A percentile compares a stretch with the other conserved stretches of the same genome.
These are phyloP conservation scores for Garra rufa DNA, from an alignment of 2,113 vertebrate species.

Conservation along the genomic window DNA sequence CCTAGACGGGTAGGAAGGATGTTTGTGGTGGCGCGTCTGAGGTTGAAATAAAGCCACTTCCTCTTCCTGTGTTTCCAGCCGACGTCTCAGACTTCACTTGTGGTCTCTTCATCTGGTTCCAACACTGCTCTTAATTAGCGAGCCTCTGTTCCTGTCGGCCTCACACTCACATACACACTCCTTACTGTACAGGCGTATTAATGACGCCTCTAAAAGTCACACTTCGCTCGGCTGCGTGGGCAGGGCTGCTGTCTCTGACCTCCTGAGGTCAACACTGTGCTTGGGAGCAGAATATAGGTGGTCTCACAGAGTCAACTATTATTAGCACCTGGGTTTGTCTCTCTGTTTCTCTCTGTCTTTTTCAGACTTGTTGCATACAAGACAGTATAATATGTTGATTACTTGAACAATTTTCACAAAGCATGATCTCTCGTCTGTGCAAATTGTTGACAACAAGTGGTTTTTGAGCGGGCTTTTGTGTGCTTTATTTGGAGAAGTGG, in stretches of 20 bases:
- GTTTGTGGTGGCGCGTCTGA: conserved; percentile 73
- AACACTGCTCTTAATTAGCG: conserved; percentile 49
- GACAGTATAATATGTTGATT: background rate
- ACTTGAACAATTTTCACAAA: background rate
- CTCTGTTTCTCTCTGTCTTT: background rate
- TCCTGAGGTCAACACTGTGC: background rate
- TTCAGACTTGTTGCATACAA: background rate
- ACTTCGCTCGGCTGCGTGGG: conserved; percentile 33
- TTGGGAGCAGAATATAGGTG: background rate
- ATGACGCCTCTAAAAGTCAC: conserved; percentile 34
- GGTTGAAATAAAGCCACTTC: conserved; percentile 75
- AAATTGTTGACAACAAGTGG: background rate
- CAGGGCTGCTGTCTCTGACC: conserved; percentile 8
- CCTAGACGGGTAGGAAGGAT: conserved; percentile 72
- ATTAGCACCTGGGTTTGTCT: background rate
- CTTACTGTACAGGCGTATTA: conserved; percentile 22
- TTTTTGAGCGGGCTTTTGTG: too few species aligned
- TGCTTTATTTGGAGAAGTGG: too few species aligned
- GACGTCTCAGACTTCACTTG: conserved; percentile 61
- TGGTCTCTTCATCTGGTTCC: conserved; percentile 55
- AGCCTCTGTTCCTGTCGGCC: background rate
- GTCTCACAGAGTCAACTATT: background rate
- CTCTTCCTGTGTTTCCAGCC: conserved; percentile 64
- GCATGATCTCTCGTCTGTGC: background rate
- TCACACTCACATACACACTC: conserved; percentile 20